Base-by-base conservation (phyloP, 2,888 invertebrate genomes). In the Acanthococcus lagerstroemiae region DNA sequence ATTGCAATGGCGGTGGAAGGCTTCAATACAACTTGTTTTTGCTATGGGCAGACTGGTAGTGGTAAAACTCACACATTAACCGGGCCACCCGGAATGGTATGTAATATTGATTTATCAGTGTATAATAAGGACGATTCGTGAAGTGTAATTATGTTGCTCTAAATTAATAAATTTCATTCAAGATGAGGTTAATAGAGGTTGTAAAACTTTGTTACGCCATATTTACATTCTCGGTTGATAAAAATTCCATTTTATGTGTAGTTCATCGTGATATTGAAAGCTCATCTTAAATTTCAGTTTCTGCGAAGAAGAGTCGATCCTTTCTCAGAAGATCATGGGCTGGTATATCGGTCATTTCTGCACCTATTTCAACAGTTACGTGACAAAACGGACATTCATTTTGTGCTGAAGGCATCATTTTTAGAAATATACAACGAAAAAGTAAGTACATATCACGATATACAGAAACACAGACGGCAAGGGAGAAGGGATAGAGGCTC, bases 401-500 rank as follows among this genome's bases (percentile, higher is more conserved):
- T 89, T 75, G 83, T 92, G 66, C 80, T 95, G 61, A 90, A 90
- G 75, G 94, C 95, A 5, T 95, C 95, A 68, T 95, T 93, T 77
- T 80, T 95, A 73, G 95, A 95, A 80, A 94, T 95, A 70, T 95
- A 95, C 77, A 95, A 95, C 76, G 95, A 95, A 80, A 94, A 95
- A 84, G 95, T 93, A 76, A 76, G 76, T 72, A 58, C n/a, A n/a
- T n/a, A n/a, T n/a, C n/a, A n/a, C n/a, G n/a, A n/a, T n/a, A n/a
- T n/a, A n/a, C n/a, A n/a, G n/a, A n/a, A n/a, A n/a, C n/a, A n/a
- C n/a, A n/a, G n/a, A n/a, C n/a, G n/a, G n/a, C n/a, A n/a, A n/a
- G n/a, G n/a, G n/a, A n/a, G n/a, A n/a, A n/a, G n/a, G n/a, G n/a
- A n/a, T n/a, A n/a, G n/a, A n/a, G n/a, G n/a, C n/a, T n/a, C n/a